Conservation (phyloP, 2,888 invertebrate genomes). For the Zhuqinia jingwanae region DNA sequence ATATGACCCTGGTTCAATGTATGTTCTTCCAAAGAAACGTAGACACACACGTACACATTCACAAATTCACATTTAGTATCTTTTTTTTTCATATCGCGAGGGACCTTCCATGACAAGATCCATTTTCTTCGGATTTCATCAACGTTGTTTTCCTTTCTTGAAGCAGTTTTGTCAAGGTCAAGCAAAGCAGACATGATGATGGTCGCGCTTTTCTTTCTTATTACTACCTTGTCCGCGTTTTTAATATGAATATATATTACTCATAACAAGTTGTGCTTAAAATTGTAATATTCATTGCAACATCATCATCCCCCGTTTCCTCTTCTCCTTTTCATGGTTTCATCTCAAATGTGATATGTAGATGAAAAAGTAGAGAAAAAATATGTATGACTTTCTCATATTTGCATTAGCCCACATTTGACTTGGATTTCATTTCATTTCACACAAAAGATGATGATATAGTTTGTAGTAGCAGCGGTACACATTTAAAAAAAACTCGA, state of each 20-base stretch:
- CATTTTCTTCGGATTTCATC: conserved; percentile 2
- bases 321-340: too few relatives aligned
- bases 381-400: too few relatives aligned
- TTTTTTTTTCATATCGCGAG: not conserved
- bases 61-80: not conserved
- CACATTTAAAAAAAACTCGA: too few relatives aligned
- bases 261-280: not conserved
- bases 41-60: too few relatives aligned
- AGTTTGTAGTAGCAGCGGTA: too few relatives aligned
- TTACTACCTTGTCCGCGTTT: not conserved
- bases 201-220: not conserved
- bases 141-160: not conserved
- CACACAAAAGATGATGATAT: too few relatives aligned
- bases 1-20: too few relatives aligned
- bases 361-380: too few relatives aligned
- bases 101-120: not conserved
- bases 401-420: conserved; percentile 25
- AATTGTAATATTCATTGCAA: not conserved
- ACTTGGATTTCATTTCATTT: too few relatives aligned
- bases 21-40: too few relatives aligned
- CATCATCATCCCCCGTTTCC: not conserved
- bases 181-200: too few relatives aligned
- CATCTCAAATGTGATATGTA: too few relatives aligned
- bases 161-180: conserved; percentile 1
- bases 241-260: conserved; percentile 7